Percentiles rank a stretch among this genome's conserved stretches.
These are phyloP conservation scores for Chaunax sp. DNA, from an alignment of 2,797 vertebrate genomes.

Conservation along the genomic window DNA sequence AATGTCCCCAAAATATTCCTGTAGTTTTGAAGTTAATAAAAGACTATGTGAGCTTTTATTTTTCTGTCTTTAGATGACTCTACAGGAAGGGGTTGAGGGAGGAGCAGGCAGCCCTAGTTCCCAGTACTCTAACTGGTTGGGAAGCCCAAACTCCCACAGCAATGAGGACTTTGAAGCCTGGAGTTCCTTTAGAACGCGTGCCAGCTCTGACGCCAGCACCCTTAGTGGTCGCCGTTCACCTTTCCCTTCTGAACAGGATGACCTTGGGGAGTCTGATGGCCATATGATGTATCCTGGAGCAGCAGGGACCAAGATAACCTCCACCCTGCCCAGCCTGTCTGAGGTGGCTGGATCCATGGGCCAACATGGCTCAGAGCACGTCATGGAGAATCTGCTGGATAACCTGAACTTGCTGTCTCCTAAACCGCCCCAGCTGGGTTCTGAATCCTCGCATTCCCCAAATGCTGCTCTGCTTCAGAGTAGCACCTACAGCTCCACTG, in stretches of 20 bases:
- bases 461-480: conserved; percentile 89
- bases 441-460: conserved; percentile 87
- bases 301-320: conserved; percentile 86
- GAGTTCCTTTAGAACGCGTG: conserved; percentile 93
- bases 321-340: conserved; percentile 93
- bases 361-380: conserved; percentile 82
- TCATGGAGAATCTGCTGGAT: conserved; percentile 95
- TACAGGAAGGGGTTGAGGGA: conserved; percentile 89
- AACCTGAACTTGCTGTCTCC: conserved; percentile 95
- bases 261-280: conserved; percentile 88
- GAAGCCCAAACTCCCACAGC: conserved; percentile 96
- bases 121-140: conserved; percentile 95
- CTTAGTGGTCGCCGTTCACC: conserved; percentile 94
- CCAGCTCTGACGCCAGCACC: conserved; percentile 96
- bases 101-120: conserved; percentile 89
- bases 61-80: conserved; percentile 74
- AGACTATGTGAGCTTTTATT: conserved; percentile 4
- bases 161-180: conserved; percentile 96
- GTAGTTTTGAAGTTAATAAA: background rate
- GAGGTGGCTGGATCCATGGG: conserved; percentile 89
- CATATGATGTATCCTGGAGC: conserved; percentile 91
- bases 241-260: conserved; percentile 93
- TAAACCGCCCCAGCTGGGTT: conserved; percentile 79
- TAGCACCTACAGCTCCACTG: conserved; percentile 85
- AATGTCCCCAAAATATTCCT: background rate